Percentiles rank a stretch among this genome's conserved stretches.
Evolutionary conservation across 2,888 invertebrate species (phyloP).

Genomic region (Spialia ferax): DNA sequence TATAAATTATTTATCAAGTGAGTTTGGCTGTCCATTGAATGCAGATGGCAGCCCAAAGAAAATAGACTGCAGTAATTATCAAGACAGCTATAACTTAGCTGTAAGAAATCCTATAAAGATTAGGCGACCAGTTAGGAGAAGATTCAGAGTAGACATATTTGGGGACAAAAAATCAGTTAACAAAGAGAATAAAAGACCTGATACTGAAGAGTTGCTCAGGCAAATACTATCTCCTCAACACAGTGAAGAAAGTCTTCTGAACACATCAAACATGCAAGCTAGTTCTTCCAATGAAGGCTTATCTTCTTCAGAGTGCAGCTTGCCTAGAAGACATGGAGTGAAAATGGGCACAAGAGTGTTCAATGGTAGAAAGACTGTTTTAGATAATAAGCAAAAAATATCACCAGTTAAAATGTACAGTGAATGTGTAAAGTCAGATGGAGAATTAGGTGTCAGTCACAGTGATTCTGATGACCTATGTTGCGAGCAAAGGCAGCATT

Average conservation of each 20-base stretch:
- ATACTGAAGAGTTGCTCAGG: constrained; percentile 73
- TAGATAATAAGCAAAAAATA: constrained; percentile 59
- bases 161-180: constrained; percentile 86
- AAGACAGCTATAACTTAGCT: constrained; percentile 83
- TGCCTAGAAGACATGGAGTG: constrained; percentile 88
- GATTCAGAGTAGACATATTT: constrained; percentile 81
- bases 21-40: constrained; percentile 85
- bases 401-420: constrained; percentile 60
- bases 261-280: constrained; percentile 58
- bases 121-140: constrained; percentile 79
- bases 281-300: constrained; percentile 78
- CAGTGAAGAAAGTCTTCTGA: constrained; percentile 62
- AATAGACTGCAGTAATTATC: constrained; percentile 77
- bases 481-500: constrained; percentile 79
- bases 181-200: constrained; percentile 90
- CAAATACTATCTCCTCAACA: constrained; percentile 71
- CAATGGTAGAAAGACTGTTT: constrained; percentile 72
- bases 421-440: constrained; percentile 65
- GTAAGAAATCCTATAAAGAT: constrained; percentile 75
- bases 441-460: constrained; percentile 72
- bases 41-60: constrained; percentile 61
- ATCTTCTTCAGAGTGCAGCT: constrained; percentile 82
- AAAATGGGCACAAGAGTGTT: constrained; percentile 92
- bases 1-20: constrained; percentile 87
- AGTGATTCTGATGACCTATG: constrained; percentile 82